Percentiles rank a stretch among this genome's conserved stretches.
Evolutionary conservation across 2,888 invertebrate species (phyloP).

Genomic region (Drosophila quasianomalipes): DNA sequence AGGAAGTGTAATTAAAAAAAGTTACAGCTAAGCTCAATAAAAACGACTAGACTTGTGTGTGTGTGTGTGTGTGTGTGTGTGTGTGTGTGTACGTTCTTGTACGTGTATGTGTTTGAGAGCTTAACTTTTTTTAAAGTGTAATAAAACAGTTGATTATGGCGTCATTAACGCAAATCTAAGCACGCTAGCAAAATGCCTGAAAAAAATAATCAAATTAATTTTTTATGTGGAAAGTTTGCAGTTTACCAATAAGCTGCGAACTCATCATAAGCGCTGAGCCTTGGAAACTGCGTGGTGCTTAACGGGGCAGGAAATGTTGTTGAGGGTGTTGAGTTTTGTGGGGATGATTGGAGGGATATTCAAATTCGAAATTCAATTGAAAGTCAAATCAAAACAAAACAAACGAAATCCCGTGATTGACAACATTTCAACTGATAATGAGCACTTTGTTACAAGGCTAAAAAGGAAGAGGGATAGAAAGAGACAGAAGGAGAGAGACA

Average conservation of each 20-base stretch:
- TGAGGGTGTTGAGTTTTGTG: neutral
- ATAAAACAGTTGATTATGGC: conserved; percentile 81
- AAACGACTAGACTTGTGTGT: conserved; percentile 51
- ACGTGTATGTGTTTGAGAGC: conserved; percentile 27
- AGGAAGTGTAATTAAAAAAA: conserved; percentile 71
- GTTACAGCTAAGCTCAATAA: conserved; percentile 49
- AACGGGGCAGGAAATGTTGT: conserved; percentile 26
- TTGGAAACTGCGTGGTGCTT: conserved; percentile 46
- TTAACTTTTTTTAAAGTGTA: conserved; percentile 74
- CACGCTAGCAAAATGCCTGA: conserved; percentile 30
- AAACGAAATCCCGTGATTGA: conserved; percentile 77
- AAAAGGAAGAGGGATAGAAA: conserved; percentile 8
- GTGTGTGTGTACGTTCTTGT: conserved; percentile 8
- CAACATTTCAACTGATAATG: conserved; percentile 80
- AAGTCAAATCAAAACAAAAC: conserved; percentile 76
- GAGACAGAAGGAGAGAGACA: neutral
- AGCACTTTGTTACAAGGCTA: conserved; percentile 55
- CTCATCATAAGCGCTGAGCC: conserved; percentile 71
- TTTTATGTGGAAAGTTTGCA: conserved; percentile 76
- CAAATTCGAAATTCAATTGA: conserved; percentile 77
- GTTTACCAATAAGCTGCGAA: conserved; percentile 64
- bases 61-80: conserved; percentile 24
- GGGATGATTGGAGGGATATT: conserved; percentile 54
- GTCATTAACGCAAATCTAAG: conserved; percentile 73
- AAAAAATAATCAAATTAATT: conserved; percentile 78